phyloP scores from a whole-genome alignment of 2,797 vertebrate species.

The Fratercula arctica region DNA sequence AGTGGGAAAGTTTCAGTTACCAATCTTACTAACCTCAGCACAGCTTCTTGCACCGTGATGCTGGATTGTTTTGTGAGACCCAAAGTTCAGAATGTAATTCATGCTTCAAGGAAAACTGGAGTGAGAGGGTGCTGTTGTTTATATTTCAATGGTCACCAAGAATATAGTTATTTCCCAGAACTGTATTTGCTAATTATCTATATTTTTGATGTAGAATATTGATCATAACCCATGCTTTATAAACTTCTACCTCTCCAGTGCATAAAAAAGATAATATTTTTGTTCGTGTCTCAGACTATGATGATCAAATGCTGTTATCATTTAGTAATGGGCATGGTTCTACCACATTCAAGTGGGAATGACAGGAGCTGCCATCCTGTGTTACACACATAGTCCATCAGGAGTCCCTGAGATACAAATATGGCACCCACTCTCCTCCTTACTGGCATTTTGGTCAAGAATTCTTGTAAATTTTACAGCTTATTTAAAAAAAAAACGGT shows the following conservation, averaged over 20 bases:
- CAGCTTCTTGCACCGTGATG: not conserved
- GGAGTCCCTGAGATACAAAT: constrained; percentile 74
- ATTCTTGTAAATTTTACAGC: constrained; percentile 43
- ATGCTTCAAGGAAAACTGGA: not conserved
- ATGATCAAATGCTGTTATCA: not conserved
- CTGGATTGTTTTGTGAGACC: not conserved
- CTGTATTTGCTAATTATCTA: not conserved
- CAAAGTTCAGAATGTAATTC: not conserved
- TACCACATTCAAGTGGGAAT: constrained; percentile 25
- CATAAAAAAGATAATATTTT: not conserved
- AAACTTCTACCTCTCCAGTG: not conserved
- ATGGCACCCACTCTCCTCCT: constrained; percentile 59
- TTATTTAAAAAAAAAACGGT: not conserved
- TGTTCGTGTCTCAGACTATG: not conserved
- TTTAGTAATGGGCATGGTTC: not conserved
- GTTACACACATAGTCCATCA: constrained; percentile 30
- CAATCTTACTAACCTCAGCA: not conserved
- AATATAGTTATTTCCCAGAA: not conserved
- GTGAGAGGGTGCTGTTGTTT: not conserved
- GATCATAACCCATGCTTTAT: not conserved
- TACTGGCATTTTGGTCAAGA: constrained; percentile 57
- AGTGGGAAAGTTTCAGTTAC: not conserved
- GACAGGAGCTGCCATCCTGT: constrained; percentile 8
- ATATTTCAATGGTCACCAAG: not conserved
- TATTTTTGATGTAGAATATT: not conserved